Evolutionary conservation across 2,888 invertebrate genomes (phyloP).

Genomic region (Aporophyla lueneburgensis): DNA sequence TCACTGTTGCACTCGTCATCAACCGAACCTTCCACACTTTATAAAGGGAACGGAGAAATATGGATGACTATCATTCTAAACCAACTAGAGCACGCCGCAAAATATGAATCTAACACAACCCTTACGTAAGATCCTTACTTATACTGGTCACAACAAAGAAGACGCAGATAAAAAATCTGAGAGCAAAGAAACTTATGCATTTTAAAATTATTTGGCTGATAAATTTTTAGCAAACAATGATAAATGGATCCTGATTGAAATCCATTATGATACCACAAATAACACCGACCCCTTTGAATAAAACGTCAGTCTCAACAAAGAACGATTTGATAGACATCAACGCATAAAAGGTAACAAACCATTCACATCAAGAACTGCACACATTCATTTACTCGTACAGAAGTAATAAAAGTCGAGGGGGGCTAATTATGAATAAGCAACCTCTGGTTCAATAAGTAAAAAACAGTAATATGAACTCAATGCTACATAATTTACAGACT

Average conservation of each 20-base stretch:
- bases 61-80: slow-evolving; percentile 70
- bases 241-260: slow-evolving; percentile 65
- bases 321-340: slow-evolving; percentile 73
- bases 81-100: slow-evolving; percentile 61
- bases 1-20: slow-evolving; percentile 85
- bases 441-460: slow-evolving; percentile 81
- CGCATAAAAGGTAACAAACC: slow-evolving; percentile 69
- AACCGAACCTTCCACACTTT: slow-evolving; percentile 88
- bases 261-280: slow-evolving; percentile 67
- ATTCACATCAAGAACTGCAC: slow-evolving; percentile 82
- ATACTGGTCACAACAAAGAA: background rate
- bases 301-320: slow-evolving; percentile 71
- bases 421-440: slow-evolving; percentile 90
- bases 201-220: slow-evolving; percentile 49
- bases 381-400: slow-evolving; percentile 85
- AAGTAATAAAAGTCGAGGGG: slow-evolving; percentile 90
- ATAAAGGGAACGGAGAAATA: slow-evolving; percentile 82
- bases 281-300: slow-evolving; percentile 67
- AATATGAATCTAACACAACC: slow-evolving; percentile 23
- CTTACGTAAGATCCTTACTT: background rate
- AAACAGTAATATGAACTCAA: slow-evolving; percentile 88
- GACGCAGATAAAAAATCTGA: slow-evolving; percentile 11
- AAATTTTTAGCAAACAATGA: slow-evolving; percentile 68
- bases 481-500: slow-evolving; percentile 90
- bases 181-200: slow-evolving; percentile 53